Base-by-base conservation (phyloP, 2,113 vertebrate genomes). In the Gymnorhina tibicen region DNA sequence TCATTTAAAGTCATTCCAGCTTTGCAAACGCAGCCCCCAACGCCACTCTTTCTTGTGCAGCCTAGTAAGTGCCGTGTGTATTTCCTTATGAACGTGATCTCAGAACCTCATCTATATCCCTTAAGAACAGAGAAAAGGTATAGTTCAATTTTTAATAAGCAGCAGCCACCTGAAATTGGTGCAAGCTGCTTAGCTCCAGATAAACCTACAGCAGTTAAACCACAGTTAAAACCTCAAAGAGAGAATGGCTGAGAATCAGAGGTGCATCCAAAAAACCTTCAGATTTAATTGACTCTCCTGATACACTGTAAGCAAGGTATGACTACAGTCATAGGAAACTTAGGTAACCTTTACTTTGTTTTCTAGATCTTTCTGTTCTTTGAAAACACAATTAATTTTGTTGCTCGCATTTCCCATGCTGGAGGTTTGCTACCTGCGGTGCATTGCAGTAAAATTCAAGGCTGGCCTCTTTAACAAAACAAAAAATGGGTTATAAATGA, bases 171-270 rank as follows among this genome's bases (percentile, higher is more conserved):
- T 86, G 89, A 95, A 97, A 94, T 89, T 84, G 66, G 66, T 95
- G 60, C 91, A 94, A 91, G 66, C 81, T 94, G 89, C 78, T 85
- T 86, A 87, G 59, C 82, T 75, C 76, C 81, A 96, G 91, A 77
- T 96, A 89, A 91, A 93, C 56, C 76, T 85, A 37, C 17, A 28
- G 47, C 85, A 85, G 82, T 95, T 93, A 96, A 97, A 96, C 92
- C 77, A 66, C 94, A 93, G 88, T 44, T 89, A 82, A 95, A 95
- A 93, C 91, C 93, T 85, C 70, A 91, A 90, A 89, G 85, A 92
- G 64, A 94, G 56, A 75, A 85, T 22, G 46, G 27, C 55, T 78
- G 73, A 94, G 91, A 94, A 83, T 70, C 44, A 42, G 86, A 63
- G 87, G 56, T 0, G 2, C 76, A 92, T 87, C 67, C 85, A 75